Conservation (phyloP, 2,888 invertebrate species). For the Thecocarcelia acutangulata region DNA sequence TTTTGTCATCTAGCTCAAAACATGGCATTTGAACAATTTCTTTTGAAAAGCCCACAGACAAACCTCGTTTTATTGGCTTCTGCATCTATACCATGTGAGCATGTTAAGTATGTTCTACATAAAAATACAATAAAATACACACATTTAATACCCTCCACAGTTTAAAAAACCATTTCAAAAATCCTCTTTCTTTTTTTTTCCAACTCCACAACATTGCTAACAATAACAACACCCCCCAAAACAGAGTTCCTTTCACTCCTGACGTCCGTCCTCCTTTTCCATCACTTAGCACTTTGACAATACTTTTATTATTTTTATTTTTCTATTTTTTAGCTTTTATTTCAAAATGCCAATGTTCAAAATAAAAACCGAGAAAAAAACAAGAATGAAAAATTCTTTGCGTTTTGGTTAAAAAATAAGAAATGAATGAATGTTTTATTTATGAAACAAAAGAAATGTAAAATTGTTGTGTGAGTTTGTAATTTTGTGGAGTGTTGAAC, state of each 20-base stretch:
- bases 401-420: constrained; percentile 55
- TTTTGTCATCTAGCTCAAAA: no score
- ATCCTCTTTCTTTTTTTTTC: constrained; percentile 30
- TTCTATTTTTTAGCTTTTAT: constrained; percentile 13
- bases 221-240: constrained; percentile 32
- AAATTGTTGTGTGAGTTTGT: constrained; percentile 54
- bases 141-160: constrained; percentile 53
- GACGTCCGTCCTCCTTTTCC: constrained; percentile 38
- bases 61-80: constrained; percentile 21
- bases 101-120: constrained; percentile 53
- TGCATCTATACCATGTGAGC: constrained; percentile 19
- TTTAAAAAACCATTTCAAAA: constrained; percentile 43
- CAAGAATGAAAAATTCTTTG: constrained; percentile 51
- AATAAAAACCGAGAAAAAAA: constrained; percentile 35
- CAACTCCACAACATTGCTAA: constrained; percentile 33
- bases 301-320: constrained; percentile 55
- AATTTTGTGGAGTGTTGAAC: constrained; percentile 52
- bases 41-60: neutral
- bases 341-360: constrained; percentile 66
- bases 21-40: no score
- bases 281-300: constrained; percentile 69
- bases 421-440: constrained; percentile 69
- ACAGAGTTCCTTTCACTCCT: constrained; percentile 25
- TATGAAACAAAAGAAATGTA: constrained; percentile 69
- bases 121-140: constrained; percentile 52